These are phyloP conservation scores for Embidobia sp. DNA, from an alignment of 2,888 invertebrate genomes.

Conservation along the genomic window DNA sequence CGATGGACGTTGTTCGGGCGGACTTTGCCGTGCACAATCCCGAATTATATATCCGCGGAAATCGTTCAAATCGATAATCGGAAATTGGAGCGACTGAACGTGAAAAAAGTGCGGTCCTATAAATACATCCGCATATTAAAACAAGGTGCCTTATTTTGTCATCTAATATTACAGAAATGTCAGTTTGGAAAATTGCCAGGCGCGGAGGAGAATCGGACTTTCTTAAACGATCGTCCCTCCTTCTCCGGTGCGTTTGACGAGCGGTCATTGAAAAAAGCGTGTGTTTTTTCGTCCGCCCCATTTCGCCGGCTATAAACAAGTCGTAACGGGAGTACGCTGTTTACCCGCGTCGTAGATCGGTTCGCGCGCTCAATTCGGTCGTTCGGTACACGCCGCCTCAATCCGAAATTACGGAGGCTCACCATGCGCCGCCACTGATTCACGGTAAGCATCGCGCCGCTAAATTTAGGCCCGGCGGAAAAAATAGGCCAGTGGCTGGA, in stretches of 20 bases:
- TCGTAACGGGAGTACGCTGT: conserved; percentile 37
- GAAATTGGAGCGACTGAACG: no score
- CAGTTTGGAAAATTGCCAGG: conserved; percentile 40
- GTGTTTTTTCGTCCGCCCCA: conserved; percentile 12
- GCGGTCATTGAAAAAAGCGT: conserved; percentile 22
- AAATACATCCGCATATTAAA: conserved; percentile 33
- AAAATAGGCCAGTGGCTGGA: conserved; percentile 79
- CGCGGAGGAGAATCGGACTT: conserved; percentile 19
- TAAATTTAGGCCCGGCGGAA: conserved; percentile 76
- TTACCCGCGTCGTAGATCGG: conserved; percentile 26
- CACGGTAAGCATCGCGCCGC: conserved; percentile 71
- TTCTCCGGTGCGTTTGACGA: conserved; percentile 13
- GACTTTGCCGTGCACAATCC: no score
- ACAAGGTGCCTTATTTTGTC: conserved; percentile 45
- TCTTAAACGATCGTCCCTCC: conserved; percentile 29
- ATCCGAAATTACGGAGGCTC: conserved; percentile 63
- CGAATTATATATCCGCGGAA: no score
- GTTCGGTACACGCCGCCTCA: conserved; percentile 65
- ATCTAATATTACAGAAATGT: conserved; percentile 43
- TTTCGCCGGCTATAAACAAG: conserved; percentile 49
- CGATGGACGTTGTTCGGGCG: conserved; percentile 47
- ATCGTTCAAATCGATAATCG: no score
- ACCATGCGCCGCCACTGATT: conserved; percentile 71
- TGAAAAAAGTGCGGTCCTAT: conserved; percentile 1
- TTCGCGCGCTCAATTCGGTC: conserved; percentile 39